These are phyloP conservation scores for Hyles lineata DNA, from an alignment of 2,888 invertebrate genomes.

Conservation along the genomic window DNA sequence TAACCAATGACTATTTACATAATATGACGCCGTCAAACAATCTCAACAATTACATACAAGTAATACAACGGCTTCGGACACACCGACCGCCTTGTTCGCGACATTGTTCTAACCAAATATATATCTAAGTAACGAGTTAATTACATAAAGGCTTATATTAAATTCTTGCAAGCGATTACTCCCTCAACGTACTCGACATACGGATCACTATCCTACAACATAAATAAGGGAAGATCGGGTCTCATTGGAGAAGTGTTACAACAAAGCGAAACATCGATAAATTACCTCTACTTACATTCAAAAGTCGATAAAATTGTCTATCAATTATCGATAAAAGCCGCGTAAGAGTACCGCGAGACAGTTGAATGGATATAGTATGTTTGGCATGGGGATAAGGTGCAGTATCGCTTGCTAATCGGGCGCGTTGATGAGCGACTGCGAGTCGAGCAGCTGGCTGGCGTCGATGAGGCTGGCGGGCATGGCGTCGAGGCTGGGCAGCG, in stretches of 20 bases:
- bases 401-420: constrained; percentile 12
- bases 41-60: constrained; percentile 8
- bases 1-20: constrained; percentile 1
- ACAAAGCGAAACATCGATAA: constrained; percentile 3
- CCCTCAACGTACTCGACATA: neutral
- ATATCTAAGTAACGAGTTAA: constrained; percentile 6
- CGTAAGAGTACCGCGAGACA: neutral
- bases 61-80: constrained; percentile 13
- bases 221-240: neutral
- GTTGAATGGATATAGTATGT: neutral
- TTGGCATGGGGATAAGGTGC: neutral
- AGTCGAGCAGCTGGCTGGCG: constrained; percentile 87
- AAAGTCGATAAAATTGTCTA: neutral
- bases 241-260: neutral
- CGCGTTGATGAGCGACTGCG: constrained; percentile 68
- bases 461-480: constrained; percentile 86
- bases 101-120: constrained; percentile 16
- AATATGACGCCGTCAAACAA: neutral
- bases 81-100: constrained; percentile 11
- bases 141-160: constrained; percentile 6
- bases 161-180: constrained; percentile 1
- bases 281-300: neutral
- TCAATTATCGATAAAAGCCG: neutral
- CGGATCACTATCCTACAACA: neutral
- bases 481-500: constrained; percentile 55